Percentiles rank a stretch among this genome's conserved stretches.
phyloP scores from a whole-genome alignment of 2,888 invertebrate species.

The Sminthurinus aureus region DNA sequence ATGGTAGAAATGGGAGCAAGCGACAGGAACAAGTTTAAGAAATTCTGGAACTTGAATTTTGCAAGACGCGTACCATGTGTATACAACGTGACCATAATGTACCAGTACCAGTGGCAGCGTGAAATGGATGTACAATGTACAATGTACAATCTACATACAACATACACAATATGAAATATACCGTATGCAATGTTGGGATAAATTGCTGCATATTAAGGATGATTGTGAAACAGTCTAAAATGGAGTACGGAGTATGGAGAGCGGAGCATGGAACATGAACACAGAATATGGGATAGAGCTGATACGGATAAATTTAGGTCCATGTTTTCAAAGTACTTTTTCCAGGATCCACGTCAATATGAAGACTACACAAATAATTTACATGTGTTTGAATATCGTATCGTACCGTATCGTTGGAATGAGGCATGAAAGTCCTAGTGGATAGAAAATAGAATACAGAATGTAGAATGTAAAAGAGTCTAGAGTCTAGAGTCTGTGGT shows the following conservation, averaged over 20 bases:
- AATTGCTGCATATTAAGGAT: too few relatives aligned
- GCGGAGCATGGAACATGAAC: not conserved
- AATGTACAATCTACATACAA: too few relatives aligned
- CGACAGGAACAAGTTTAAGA: too few relatives aligned
- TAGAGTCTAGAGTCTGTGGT: too few relatives aligned
- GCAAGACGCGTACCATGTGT: not conserved
- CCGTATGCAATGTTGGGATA: too few relatives aligned
- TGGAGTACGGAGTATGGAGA: conserved; percentile 6
- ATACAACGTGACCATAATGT: not conserved
- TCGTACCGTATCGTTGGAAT: not conserved
- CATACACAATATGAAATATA: too few relatives aligned
- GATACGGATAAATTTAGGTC: not conserved
- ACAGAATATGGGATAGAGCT: not conserved
- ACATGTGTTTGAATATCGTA: not conserved
- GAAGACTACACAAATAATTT: conserved; percentile 4
- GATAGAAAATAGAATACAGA: too few relatives aligned
- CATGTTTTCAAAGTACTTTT: not conserved
- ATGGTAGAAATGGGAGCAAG: not conserved
- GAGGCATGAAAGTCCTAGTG: too few relatives aligned
- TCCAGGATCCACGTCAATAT: not conserved
- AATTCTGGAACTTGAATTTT: too few relatives aligned
- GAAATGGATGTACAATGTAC: too few relatives aligned
- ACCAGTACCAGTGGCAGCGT: too few relatives aligned
- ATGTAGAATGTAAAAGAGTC: too few relatives aligned
- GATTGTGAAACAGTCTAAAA: not conserved